Percentiles rank a stretch among this genome's conserved stretches.
phyloP scores from a whole-genome alignment of 1,140 invertebrate species.

The Ips nitidus region DNA sequence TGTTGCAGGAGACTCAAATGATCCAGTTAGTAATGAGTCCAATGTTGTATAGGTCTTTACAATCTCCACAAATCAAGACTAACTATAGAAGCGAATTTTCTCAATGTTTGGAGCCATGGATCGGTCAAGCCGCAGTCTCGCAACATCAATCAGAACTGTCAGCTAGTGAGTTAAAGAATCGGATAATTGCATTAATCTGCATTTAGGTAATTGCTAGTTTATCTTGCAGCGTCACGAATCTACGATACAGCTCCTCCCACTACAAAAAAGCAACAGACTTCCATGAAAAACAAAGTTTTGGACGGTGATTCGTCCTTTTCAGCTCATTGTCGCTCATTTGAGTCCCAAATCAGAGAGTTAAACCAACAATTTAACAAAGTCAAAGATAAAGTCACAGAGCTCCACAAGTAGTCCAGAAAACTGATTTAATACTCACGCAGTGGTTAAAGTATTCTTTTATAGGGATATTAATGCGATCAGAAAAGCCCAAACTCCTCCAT shows the following conservation, averaged over 20 bases:
- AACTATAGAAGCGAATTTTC: constrained; percentile 68
- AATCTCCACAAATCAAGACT: constrained; percentile 62
- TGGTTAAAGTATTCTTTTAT: constrained; percentile 3
- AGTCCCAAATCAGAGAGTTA: constrained; percentile 62
- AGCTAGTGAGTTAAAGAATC: constrained; percentile 37
- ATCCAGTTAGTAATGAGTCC: background rate
- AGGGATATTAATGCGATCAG: constrained; percentile 58
- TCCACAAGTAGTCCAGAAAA: constrained; percentile 56
- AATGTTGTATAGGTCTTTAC: constrained; percentile 50
- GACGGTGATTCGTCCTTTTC: constrained; percentile 64
- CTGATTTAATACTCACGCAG: background rate
- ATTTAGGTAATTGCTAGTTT: background rate
- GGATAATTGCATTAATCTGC: background rate
- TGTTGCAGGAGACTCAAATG: constrained; percentile 21
- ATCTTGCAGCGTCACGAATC: constrained; percentile 41
- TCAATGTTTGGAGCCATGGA: constrained; percentile 64
- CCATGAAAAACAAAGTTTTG: constrained; percentile 53
- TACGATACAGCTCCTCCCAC: constrained; percentile 51
- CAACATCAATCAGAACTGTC: constrained; percentile 50
- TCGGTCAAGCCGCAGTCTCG: constrained; percentile 53
- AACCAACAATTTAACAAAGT: constrained; percentile 64
- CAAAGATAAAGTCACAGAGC: constrained; percentile 64
- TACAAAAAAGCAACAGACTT: constrained; percentile 54
- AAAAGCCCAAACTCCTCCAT: constrained; percentile 60
- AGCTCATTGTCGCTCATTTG: constrained; percentile 66